Evolutionary conservation across 2,113 vertebrate species (phyloP).

Genomic region (Petaurus breviceps): DNA sequence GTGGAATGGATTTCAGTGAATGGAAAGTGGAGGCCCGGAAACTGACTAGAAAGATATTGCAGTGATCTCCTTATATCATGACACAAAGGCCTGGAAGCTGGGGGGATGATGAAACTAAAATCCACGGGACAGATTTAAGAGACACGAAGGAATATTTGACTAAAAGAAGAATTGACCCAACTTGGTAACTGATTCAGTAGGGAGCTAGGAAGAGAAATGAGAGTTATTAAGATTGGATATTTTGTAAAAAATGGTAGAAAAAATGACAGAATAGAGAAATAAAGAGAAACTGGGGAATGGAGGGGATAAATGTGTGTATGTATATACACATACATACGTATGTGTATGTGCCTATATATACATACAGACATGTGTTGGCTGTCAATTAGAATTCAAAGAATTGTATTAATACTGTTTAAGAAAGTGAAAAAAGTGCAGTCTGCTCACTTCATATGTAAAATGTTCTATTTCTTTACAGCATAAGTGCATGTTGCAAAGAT

Average conservation of each 20-base stretch:
- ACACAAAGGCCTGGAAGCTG: too few species aligned
- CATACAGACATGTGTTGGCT: neutral
- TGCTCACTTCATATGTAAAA: neutral
- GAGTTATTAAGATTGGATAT: neutral
- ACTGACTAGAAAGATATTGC: too few species aligned
- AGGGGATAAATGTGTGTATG: neutral
- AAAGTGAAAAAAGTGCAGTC: neutral
- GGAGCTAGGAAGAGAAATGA: neutral
- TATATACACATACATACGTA: too few species aligned
- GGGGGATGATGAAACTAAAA: neutral
- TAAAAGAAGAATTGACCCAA: neutral
- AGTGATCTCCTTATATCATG: neutral
- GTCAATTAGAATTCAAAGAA: neutral
- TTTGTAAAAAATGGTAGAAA: neutral
- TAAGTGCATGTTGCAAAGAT: neutral
- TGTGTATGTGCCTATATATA: neutral
- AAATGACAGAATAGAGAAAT: neutral
- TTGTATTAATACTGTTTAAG: neutral
- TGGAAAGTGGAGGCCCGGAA: neutral
- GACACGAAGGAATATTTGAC: neutral
- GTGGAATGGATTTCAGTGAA: neutral
- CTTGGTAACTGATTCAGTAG: neutral
- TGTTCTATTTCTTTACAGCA: neutral
- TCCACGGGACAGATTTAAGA: neutral
- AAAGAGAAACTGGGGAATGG: neutral